A percentile compares a stretch with the other conserved stretches of the same genome.
Conservation (phyloP, 2,797 vertebrate species). For the Lithobates pipiens region DNA sequence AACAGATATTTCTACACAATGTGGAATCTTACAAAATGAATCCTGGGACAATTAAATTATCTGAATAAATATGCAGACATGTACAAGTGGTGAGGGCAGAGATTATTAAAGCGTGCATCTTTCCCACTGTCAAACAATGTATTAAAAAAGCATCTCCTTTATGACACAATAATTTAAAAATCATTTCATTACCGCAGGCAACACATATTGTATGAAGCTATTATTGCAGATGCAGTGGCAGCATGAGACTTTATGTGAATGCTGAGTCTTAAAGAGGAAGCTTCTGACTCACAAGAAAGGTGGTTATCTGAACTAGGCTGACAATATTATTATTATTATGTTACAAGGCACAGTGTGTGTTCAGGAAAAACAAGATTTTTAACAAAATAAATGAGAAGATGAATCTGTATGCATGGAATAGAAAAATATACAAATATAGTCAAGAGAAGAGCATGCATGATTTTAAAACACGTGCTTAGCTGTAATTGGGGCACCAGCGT, state of each 20-base stretch:
- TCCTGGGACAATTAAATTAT: slow-evolving; percentile 72
- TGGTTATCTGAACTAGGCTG: neutral
- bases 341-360: slow-evolving; percentile 9
- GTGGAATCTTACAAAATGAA: slow-evolving; percentile 53
- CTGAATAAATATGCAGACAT: slow-evolving; percentile 72
- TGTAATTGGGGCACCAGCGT: neutral
- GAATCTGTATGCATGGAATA: slow-evolving; percentile 9
- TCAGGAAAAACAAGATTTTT: slow-evolving; percentile 18
- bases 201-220: slow-evolving; percentile 67
- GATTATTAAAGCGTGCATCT: slow-evolving; percentile 77
- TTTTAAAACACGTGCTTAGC: neutral
- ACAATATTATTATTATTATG: neutral
- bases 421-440: slow-evolving; percentile 2
- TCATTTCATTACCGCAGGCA: slow-evolving; percentile 72
- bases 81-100: slow-evolving; percentile 64
- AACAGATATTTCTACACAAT: slow-evolving; percentile 44
- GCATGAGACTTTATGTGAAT: slow-evolving; percentile 47
- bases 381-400: slow-evolving; percentile 38
- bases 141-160: slow-evolving; percentile 73
- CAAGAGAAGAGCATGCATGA: neutral
- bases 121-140: slow-evolving; percentile 74
- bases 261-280: slow-evolving; percentile 45
- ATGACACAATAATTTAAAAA: slow-evolving; percentile 77
- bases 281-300: neutral
- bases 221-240: slow-evolving; percentile 61